Evolutionary conservation across 2,888 invertebrate species (phyloP), one percentile per base, ranked within the genome.

Genomic region (Cataglyphis altisquamis): DNA sequence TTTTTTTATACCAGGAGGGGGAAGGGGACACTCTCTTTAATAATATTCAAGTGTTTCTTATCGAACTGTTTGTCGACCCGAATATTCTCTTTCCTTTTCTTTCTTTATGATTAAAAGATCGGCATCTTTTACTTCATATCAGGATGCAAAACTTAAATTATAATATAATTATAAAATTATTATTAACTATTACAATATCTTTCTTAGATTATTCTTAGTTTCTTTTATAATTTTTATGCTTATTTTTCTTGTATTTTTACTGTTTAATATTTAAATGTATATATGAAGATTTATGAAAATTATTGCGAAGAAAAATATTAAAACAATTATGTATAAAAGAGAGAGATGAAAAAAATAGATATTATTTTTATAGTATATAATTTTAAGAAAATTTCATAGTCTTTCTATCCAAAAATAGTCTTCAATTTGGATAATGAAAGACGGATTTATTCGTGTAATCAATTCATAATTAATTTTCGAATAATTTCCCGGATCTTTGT

Each of bases 1-100:
- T 45, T n/a, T 52, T 48, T 52, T 52, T 52, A 52, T 52, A 52
- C n/a, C 52, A 8, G 52, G 8, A 52, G 15, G 45, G 12, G 45
- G 3, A 45, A 36, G 36, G 12, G 25, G 18, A 75, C 15, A 66
- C 39, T 75, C 39, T 75, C 25, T 5, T 74, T 29, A 66, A 36
- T 66, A 36, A 75, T 62, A 66, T 66, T 52, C 66, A 36, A 52
- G 52, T 25, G 3, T 55, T 67, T 52, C 52, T 25, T 32, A 77
- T 67, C 29, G 39, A 75, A 25, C 1, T 55, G 45, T 45, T 45
- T 29, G n/a, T 48, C 15, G 41, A 32, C 52, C 36, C 29, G 29
- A 75, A 66, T 52, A n/a, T 64, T 48, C 64, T 36, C 6, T 15
- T 63, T 18, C 10, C 36, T 57, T 32, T 57, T 36, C n/a, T 67